Base-by-base conservation (phyloP, 2,797 vertebrate genomes). In the Sebastes vulpes region DNA sequence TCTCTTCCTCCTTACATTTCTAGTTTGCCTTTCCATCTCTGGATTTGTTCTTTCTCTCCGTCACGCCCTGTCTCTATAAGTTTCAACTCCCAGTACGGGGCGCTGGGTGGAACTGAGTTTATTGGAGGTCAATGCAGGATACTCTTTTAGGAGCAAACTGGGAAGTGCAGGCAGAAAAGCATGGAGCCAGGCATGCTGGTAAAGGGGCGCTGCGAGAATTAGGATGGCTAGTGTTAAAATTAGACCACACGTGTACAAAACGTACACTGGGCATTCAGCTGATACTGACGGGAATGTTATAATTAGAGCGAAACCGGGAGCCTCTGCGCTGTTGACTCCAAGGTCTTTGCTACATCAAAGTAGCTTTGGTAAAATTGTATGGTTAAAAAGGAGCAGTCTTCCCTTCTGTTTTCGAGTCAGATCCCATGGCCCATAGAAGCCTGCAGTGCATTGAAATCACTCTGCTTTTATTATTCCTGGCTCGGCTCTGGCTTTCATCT, bases 401-500 rank as follows among this genome's bases (percentile, higher is more conserved):
- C 65, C 87, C 83, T 89, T 48, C 59, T 86, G 86, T 88, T 91
- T 88, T 81, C 53, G 9, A 88, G 75, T 90, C 76, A 65, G 82
- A 87, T 91, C 86, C 72, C 83, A 67, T 59, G 87, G 84, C 82
- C 65, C 58, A 48, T 79, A 72, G 83, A 88, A 81, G 89, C 88
- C 86, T 72, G 91, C 75, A 82, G 90, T 86, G 86, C 79, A 82
- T 59, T 85, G 85, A 90, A 90, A 92, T 93, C 88, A 73, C 85
- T 82, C 72, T 25, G 76, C 84, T 83, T 89, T 92, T 91, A 92
- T 92, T 92, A 89, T 92, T 91, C 86, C 87, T 87, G 88, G 83
- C 90, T 83, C 53, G 5, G 85, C 89, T 90, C 77, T 25, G 81
- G 81, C 89, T 94, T 94, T 94, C 89, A 94, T 94, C 89, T 92